Evolutionary conservation across 1,140 invertebrate genomes (phyloP), one percentile per base, ranked within the genome.

Genomic region (Whitmania pigra): DNA sequence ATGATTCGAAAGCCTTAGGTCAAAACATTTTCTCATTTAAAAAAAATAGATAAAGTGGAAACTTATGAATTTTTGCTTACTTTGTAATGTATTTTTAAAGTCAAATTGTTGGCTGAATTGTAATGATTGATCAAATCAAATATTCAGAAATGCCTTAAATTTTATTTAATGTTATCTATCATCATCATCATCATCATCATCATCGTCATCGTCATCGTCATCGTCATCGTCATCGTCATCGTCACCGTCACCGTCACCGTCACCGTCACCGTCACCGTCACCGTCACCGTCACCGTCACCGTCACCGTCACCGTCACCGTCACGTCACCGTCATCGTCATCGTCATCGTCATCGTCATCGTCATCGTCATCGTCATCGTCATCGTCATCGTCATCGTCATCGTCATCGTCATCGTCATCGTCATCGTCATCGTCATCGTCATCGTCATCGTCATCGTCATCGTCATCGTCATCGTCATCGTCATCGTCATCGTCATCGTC

Each of bases 221-320:
- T 54, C 53, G n/a, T 54, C 53, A n/a, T 54, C 53, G n/a, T 54
- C 53, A 54, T 54, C 53, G n/a, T 54, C 53, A 54, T 54, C 53
- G n/a, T 54, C 53, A 54, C 53, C 15, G n/a, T 54, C 53, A 54
- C n/a, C 53, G n/a, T 54, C 53, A 54, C n/a, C 53, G 53, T 54
- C 53, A n/a, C n/a, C 53, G n/a, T 54, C n/a, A n/a, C n/a, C 53
- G n/a, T 54, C 53, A 54, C n/a, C 53, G 15, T 15, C 15, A 54
- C 53, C n/a, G n/a, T 54, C 53, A 54, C n/a, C n/a, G n/a, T n/a
- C 53, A 15, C n/a, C n/a, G n/a, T n/a, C n/a, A n/a, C n/a, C n/a
- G n/a, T 54, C 53, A 15, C n/a, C 53, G 15, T 54, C 53, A 54
- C 53, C 53, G 53, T n/a, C n/a, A n/a, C n/a, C n/a, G n/a, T n/a